Base-by-base conservation (phyloP, 1,140 invertebrate genomes). In the Drosophila yakuba region DNA sequence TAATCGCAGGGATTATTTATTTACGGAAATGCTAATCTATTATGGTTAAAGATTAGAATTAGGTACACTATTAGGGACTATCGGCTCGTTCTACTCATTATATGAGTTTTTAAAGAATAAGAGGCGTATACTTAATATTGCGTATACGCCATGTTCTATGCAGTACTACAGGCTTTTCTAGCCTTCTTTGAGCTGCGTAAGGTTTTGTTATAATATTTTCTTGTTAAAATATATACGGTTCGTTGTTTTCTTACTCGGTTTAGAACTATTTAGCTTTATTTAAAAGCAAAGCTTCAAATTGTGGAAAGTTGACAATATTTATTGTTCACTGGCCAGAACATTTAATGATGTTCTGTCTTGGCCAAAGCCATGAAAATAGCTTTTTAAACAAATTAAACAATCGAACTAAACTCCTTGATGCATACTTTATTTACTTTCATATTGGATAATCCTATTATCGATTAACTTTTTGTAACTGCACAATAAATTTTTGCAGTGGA, bases 401-500 rank as follows among this genome's bases (percentile, higher is more conserved):
- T 32, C 32, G 8, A 32, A 5, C 4, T 25, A 25, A 32, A 32
- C 28, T 4, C 5, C 14, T 41, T 15, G 2, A 28, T 15, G 28
- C 47, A n/a, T 3, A 50, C 11, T 32, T 14, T 1, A 6, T 14
- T 12, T 15, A 6, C 7, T 51, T 47, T 28, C 12, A 35, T 20
- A 23, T 20, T 11, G 25, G 20, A 32, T n/a, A 57, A 38, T 8
- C 8, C 43, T 35, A 54, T 17, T 17, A 64, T 73, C 54, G 41
- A 74, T 58, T 23, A 48, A 10, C 25, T 56, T 48, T 68, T 71
- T 68, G 25, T 35, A 48, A 67, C 32, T 7, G 3, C 14, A 48
- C 35, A 47, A 28, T 6, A 20, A 32, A 48, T n/a, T 28, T 8
- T 44, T 0, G 8, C 11, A 17, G 17, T 44, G 58, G 23, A 61